phyloP scores from a whole-genome alignment of 2,888 invertebrate species.

The Drosophila stalkeri region DNA sequence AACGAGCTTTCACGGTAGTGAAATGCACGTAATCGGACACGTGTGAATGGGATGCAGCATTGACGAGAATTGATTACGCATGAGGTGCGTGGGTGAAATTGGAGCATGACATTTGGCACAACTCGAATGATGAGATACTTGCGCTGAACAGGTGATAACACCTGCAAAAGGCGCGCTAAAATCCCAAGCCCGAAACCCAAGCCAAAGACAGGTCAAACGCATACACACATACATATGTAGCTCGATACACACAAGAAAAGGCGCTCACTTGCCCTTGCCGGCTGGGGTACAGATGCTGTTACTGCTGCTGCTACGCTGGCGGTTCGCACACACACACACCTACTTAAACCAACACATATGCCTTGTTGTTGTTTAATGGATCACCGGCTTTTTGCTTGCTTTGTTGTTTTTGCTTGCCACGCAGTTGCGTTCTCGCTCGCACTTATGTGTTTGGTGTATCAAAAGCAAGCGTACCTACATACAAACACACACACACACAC shows the following conservation, averaged over 20 bases:
- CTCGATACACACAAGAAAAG: constrained; percentile 45
- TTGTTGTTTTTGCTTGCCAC: constrained; percentile 66
- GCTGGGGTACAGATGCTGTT: constrained; percentile 74
- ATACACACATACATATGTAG: background rate
- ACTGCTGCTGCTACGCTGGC: constrained; percentile 72
- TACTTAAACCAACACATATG: constrained; percentile 30
- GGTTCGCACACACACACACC: constrained; percentile 41
- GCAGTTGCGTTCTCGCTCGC: constrained; percentile 61
- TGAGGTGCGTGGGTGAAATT: constrained; percentile 15
- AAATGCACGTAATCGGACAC: constrained; percentile 55
- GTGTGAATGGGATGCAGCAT: constrained; percentile 34
- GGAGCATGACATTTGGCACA: constrained; percentile 8
- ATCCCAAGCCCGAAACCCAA: constrained; percentile 38
- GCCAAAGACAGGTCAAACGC: constrained; percentile 59
- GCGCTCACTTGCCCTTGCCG: constrained; percentile 69
- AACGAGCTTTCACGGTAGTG: constrained; percentile 6
- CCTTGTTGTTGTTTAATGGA: constrained; percentile 66
- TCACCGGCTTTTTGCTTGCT: constrained; percentile 76
- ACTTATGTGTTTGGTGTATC: constrained; percentile 40
- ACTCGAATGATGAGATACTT: background rate
- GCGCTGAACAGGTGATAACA: constrained; percentile 39
- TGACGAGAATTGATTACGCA: constrained; percentile 56
- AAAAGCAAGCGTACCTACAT: constrained; percentile 35
- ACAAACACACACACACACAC: background rate
- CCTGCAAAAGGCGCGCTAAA: constrained; percentile 58